phyloP scores from a whole-genome alignment of 1,140 invertebrate genomes.

The Drosophila tropicalis region DNA sequence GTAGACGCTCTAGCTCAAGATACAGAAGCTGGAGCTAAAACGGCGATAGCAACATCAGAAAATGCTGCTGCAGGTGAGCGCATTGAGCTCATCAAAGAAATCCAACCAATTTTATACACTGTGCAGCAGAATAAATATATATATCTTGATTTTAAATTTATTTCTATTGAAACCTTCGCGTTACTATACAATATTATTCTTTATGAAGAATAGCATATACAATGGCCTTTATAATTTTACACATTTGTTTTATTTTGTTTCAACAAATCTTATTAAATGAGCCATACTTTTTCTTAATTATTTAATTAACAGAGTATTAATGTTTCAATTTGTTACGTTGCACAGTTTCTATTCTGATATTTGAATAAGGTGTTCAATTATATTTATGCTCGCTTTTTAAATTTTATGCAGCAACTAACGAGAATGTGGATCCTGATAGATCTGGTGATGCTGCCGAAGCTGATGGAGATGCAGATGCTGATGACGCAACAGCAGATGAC shows the following conservation, averaged over 20 bases:
- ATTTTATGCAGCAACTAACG: slow-evolving; percentile 14
- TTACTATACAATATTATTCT: no score
- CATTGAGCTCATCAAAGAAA: slow-evolving; percentile 8
- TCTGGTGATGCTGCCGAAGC: slow-evolving; percentile 58
- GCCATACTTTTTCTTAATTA: no score
- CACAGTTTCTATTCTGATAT: neutral
- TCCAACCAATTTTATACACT: neutral
- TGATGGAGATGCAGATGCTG: slow-evolving; percentile 25
- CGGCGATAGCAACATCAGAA: slow-evolving; percentile 38
- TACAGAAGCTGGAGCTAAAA: slow-evolving; percentile 58
- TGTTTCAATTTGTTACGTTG: slow-evolving; percentile 7
- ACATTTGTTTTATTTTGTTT: no score
- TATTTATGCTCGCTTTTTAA: neutral
- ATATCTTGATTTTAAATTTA: neutral
- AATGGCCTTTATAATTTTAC: no score
- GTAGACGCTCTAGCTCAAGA: slow-evolving; percentile 64
- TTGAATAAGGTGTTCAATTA: neutral
- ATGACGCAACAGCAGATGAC: slow-evolving; percentile 67
- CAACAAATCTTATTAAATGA: no score
- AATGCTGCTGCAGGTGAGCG: slow-evolving; percentile 68
- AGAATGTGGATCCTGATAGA: slow-evolving; percentile 42
- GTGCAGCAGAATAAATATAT: slow-evolving; percentile 11
- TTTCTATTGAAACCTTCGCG: no score
- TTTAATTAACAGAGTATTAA: no score
- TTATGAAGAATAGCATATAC: no score